phyloP scores from a whole-genome alignment of 2,797 vertebrate species.

The Rallus crepitans region DNA sequence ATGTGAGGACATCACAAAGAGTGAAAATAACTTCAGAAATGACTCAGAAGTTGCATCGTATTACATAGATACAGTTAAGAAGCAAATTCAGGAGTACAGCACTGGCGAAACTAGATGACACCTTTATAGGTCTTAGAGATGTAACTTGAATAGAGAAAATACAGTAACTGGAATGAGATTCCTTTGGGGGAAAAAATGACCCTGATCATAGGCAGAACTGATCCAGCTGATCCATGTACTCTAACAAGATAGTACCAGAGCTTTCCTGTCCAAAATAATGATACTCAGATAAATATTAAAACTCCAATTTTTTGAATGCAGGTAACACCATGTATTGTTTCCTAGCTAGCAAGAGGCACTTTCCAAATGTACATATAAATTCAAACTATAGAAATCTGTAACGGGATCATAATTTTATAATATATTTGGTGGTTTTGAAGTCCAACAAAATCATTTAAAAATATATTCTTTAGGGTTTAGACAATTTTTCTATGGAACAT shows the following conservation, averaged over 20 bases:
- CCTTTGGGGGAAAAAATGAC: not conserved
- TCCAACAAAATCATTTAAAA: not conserved
- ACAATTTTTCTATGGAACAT: not conserved
- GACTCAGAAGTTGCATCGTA: not conserved
- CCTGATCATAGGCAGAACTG: not conserved
- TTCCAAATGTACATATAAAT: not conserved
- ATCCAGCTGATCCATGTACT: not conserved
- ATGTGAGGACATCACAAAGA: not conserved
- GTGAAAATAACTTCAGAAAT: not conserved
- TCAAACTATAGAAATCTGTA: not conserved
- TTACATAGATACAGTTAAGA: not conserved
- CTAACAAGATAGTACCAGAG: not conserved
- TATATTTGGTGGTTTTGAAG: not conserved
- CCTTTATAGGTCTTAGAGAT: not conserved
- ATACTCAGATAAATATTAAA: not conserved
- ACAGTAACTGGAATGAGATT: not conserved
- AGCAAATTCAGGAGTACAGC: not conserved
- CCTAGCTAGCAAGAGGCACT: not conserved
- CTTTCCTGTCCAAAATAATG: not conserved
- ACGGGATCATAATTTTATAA: not conserved
- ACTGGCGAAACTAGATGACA: not conserved
- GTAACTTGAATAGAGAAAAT: not conserved
- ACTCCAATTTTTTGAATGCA: not conserved
- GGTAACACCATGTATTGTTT: not conserved
- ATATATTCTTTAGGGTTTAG: not conserved